Evolutionary conservation across 2,888 invertebrate genomes (phyloP).

Genomic region (Strigamia transsilvanica): DNA sequence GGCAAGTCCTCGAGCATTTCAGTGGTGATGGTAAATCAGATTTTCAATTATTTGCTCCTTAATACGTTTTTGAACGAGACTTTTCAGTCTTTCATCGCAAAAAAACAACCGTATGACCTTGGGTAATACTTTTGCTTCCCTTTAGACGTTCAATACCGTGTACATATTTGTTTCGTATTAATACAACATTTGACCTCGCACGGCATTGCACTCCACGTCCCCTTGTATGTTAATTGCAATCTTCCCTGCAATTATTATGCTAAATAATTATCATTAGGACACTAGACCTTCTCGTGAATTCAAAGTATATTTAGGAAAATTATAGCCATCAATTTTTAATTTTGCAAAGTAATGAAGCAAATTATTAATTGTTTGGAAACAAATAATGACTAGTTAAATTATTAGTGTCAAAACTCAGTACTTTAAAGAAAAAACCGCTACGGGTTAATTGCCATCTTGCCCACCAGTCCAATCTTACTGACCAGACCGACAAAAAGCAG

Average conservation of each 20-base stretch:
- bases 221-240: slow-evolving; percentile 34
- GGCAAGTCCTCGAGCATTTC: neutral
- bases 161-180: slow-evolving; percentile 2
- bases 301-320: neutral
- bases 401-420: too few relatives aligned
- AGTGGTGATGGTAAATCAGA: too few relatives aligned
- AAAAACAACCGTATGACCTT: neutral
- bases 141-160: neutral
- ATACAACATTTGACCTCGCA: slow-evolving; percentile 26
- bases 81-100: neutral
- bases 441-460: too few relatives aligned
- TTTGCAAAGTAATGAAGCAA: neutral
- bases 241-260: slow-evolving; percentile 26
- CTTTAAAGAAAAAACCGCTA: too few relatives aligned
- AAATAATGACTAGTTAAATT: too few relatives aligned
- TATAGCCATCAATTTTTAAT: slow-evolving; percentile 1
- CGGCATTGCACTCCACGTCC: neutral
- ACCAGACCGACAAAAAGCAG: too few relatives aligned
- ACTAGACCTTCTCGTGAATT: slow-evolving; percentile 31
- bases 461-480: too few relatives aligned
- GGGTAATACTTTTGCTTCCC: neutral
- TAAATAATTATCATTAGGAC: slow-evolving; percentile 12
- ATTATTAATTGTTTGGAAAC: too few relatives aligned
- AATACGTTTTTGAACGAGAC: too few relatives aligned
- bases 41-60: too few relatives aligned